These are phyloP conservation scores for Daboia siamensis DNA, from an alignment of 2,113 vertebrate genomes.

Conservation along the genomic window DNA sequence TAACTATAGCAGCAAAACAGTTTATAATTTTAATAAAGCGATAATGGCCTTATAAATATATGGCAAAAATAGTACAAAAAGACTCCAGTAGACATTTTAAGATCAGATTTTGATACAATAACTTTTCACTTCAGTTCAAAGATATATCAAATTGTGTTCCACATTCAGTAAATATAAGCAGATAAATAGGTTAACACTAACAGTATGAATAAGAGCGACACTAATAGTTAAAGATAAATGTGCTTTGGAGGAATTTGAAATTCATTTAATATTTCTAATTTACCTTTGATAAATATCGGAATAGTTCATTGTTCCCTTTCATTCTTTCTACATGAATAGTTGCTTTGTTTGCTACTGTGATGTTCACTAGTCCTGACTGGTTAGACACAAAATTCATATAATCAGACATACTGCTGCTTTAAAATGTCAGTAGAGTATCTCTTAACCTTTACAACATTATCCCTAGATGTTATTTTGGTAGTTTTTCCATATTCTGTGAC, in stretches of 20 bases:
- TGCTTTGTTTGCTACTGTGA: slow-evolving; percentile 69
- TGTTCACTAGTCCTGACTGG: slow-evolving; percentile 61
- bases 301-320: slow-evolving; percentile 59
- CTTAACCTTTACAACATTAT: slow-evolving; percentile 49
- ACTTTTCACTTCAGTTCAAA: neutral
- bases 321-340: slow-evolving; percentile 53
- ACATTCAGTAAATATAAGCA: neutral
- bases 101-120: neutral
- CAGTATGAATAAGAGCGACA: neutral
- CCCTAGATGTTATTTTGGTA: slow-evolving; percentile 41
- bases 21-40: neutral
- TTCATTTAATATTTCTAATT: slow-evolving; percentile 57
- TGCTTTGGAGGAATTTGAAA: slow-evolving; percentile 16
- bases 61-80: neutral
- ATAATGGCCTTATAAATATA: neutral
- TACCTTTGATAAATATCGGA: slow-evolving; percentile 42
- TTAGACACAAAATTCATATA: slow-evolving; percentile 56
- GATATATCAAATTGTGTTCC: neutral
- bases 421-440: slow-evolving; percentile 37
- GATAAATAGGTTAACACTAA: neutral
- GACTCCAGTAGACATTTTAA: neutral
- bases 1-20: too few species aligned
- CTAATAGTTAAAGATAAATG: neutral
- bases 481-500: slow-evolving; percentile 45
- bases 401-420: slow-evolving; percentile 51